Evolutionary conservation across 2,888 invertebrate genomes (phyloP).

Genomic region (Conomelus anceps): DNA sequence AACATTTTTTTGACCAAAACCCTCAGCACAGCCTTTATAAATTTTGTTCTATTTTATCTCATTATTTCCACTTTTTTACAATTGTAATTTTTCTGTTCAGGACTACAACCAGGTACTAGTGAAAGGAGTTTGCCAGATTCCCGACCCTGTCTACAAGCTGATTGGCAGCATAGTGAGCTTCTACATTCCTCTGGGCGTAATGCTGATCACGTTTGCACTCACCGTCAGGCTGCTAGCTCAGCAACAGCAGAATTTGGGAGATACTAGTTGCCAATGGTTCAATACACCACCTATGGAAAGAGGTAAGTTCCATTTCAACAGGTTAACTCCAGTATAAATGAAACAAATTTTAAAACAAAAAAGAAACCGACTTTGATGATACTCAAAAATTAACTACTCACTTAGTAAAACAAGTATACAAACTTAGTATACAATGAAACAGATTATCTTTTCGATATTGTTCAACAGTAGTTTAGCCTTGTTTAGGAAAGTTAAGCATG

Average conservation of each 20-base stretch:
- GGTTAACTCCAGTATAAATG: background rate
- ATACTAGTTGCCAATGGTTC: constrained; percentile 56
- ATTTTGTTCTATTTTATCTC: too few relatives aligned
- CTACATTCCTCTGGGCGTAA: constrained; percentile 90
- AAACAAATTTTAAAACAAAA: too few relatives aligned
- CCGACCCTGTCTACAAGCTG: constrained; percentile 80
- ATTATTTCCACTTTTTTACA: background rate
- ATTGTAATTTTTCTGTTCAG: constrained; percentile 43
- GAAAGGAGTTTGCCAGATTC: constrained; percentile 78
- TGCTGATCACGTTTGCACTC: constrained; percentile 90
- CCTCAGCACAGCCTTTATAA: too few relatives aligned
- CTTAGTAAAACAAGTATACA: too few relatives aligned
- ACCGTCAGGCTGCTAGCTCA: constrained; percentile 81
- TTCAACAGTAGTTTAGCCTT: too few relatives aligned
- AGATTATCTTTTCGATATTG: too few relatives aligned
- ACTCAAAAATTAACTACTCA: too few relatives aligned
- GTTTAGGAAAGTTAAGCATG: too few relatives aligned
- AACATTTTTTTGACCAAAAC: too few relatives aligned
- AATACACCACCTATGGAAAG: constrained; percentile 36
- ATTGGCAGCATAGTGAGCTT: constrained; percentile 93
- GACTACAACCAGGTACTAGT: constrained; percentile 76
- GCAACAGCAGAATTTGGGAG: constrained; percentile 67
- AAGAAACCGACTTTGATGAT: too few relatives aligned
- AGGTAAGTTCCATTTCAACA: background rate
- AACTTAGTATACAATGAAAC: too few relatives aligned